A percentile compares a stretch with the other conserved stretches of the same genome.
Conservation (phyloP, 2,113 vertebrate genomes). For the Cromileptes altivelis region DNA sequence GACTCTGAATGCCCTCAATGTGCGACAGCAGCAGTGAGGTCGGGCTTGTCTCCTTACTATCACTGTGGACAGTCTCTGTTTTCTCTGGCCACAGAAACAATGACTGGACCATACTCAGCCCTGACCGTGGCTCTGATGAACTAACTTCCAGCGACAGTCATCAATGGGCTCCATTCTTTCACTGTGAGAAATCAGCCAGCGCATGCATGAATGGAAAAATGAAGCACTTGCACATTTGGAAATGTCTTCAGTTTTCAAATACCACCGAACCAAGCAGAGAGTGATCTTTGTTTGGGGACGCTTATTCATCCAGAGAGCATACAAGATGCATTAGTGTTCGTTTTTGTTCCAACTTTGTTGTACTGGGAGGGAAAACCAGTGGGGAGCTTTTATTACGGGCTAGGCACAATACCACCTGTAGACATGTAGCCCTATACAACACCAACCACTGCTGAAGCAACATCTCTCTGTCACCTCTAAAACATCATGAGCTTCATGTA, state of each 20-base stretch:
- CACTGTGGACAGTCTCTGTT: conserved; percentile 39
- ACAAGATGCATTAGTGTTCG: neutral
- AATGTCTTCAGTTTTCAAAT: conserved; percentile 28
- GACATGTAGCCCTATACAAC: neutral
- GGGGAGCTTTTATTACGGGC: neutral
- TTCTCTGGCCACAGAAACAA: conserved; percentile 49
- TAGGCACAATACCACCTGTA: neutral
- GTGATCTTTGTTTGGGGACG: conserved; percentile 5
- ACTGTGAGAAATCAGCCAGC: conserved; percentile 44
- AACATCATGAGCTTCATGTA: neutral
- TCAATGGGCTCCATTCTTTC: conserved; percentile 63
- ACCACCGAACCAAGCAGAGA: conserved; percentile 6
- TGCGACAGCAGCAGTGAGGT: conserved; percentile 35
- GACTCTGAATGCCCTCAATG: conserved; percentile 37
- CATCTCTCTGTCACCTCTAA: neutral
- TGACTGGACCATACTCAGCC: conserved; percentile 33
- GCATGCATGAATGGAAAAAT: conserved; percentile 32
- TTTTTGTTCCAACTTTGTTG: neutral
- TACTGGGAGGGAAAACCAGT: neutral
- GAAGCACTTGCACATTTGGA: conserved; percentile 34
- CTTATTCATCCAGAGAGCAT: neutral
- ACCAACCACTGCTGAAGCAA: neutral
- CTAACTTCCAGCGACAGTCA: conserved; percentile 51
- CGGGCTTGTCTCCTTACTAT: conserved; percentile 22
- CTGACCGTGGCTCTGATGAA: conserved; percentile 56